These are phyloP conservation scores for Chrysemys picta DNA, from an alignment of 2,113 vertebrate genomes.

Conservation along the genomic window DNA sequence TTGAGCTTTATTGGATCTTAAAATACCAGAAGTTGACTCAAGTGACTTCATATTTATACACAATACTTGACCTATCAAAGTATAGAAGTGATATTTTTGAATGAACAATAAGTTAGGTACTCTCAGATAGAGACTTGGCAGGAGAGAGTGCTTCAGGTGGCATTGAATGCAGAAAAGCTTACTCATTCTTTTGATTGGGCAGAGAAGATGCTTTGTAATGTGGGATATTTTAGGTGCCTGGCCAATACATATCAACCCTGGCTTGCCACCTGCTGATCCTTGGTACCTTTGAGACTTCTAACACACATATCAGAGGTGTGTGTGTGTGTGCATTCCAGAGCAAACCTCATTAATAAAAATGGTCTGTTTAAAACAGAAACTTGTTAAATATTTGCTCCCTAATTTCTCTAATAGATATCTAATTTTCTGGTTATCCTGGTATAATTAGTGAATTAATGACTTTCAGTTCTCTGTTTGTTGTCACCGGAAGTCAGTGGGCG, in stretches of 20 bases:
- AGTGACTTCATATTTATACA: background rate
- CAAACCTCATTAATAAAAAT: conserved; percentile 12
- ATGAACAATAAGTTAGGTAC: background rate
- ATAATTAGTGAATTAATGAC: conserved; percentile 63
- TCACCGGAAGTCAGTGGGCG: too few relatives aligned
- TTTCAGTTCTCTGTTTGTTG: conserved; percentile 49
- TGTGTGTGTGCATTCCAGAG: background rate
- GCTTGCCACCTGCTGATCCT: too few relatives aligned
- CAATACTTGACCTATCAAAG: background rate
- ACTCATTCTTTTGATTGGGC: background rate
- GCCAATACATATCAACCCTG: background rate
- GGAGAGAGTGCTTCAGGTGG: background rate
- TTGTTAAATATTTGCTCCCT: conserved; percentile 19
- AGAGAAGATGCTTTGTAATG: background rate
- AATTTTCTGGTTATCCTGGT: conserved; percentile 44
- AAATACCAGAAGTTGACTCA: background rate
- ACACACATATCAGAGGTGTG: too few relatives aligned
- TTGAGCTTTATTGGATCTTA: background rate
- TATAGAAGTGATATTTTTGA: background rate
- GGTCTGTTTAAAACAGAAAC: conserved; percentile 48
- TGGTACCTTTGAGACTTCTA: too few relatives aligned
- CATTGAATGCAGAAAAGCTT: background rate
- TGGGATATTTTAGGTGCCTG: background rate
- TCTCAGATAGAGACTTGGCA: background rate
- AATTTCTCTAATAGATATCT: conserved; percentile 42